These are phyloP conservation scores for Acrocephalus arundinaceus DNA, from an alignment of 2,113 vertebrate species.

Conservation along the genomic window DNA sequence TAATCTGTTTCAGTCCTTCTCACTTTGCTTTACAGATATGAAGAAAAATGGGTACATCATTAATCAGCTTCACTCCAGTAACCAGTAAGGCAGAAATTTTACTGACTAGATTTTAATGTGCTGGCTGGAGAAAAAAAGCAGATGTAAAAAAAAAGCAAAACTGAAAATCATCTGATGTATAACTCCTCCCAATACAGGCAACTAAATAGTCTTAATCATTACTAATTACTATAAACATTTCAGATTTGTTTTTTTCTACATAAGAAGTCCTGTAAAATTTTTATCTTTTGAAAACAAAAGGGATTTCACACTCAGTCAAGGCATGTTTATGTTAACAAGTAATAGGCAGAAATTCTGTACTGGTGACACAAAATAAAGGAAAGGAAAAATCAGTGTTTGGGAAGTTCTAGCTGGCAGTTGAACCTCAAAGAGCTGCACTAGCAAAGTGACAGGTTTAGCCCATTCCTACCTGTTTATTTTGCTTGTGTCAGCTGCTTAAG, in stretches of 20 bases:
- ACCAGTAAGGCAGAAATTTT: not conserved
- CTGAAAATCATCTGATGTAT: not conserved
- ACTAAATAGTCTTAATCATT: not conserved
- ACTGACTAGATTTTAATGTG: not conserved
- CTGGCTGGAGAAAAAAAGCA: not conserved
- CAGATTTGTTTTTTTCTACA: not conserved
- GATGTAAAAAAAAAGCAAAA: not conserved
- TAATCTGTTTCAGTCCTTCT: not conserved
- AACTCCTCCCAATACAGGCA: not conserved
- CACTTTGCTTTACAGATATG: not conserved
- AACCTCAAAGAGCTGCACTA: not conserved
- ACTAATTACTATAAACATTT: not conserved
- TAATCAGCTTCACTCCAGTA: not conserved
- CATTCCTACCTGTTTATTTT: not conserved
- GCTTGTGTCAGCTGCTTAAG: not conserved
- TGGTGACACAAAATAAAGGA: not conserved
- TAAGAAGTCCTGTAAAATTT: not conserved
- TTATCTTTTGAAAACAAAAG: not conserved
- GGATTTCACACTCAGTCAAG: not conserved
- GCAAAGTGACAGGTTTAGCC: not conserved
- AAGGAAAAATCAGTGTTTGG: not conserved
- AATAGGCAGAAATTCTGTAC: not conserved
- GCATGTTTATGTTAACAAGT: not conserved
- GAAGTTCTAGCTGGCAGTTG: not conserved
- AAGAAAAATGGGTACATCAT: constrained; percentile 4